phyloP scores from a whole-genome alignment of 2,888 invertebrate genomes.

The Drosophila acutilabella region DNA sequence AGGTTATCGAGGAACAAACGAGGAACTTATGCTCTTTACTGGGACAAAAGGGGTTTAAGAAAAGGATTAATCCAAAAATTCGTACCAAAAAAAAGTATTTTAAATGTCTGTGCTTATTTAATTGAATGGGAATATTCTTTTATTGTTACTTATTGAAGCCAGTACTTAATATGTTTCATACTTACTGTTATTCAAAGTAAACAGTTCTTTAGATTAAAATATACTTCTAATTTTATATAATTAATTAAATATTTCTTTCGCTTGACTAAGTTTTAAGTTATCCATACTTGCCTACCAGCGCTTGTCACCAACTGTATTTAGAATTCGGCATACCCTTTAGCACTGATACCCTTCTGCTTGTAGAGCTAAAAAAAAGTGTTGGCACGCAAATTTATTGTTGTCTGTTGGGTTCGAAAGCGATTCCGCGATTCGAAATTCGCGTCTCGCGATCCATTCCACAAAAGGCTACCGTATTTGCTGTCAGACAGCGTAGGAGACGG shows the following conservation, averaged over 20 bases:
- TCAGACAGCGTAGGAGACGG: slow-evolving; percentile 37
- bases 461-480: slow-evolving; percentile 79
- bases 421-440: slow-evolving; percentile 27
- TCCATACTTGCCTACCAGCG: neutral
- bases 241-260: too few relatives aligned
- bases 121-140: too few relatives aligned
- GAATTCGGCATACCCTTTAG: slow-evolving; percentile 30
- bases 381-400: slow-evolving; percentile 81
- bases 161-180: too few relatives aligned
- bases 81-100: too few relatives aligned
- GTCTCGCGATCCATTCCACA: slow-evolving; percentile 55
- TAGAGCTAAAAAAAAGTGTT: slow-evolving; percentile 63
- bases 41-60: too few relatives aligned
- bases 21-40: neutral
- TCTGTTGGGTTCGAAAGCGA: slow-evolving; percentile 58
- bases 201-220: too few relatives aligned
- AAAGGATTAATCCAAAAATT: too few relatives aligned
- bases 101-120: too few relatives aligned
- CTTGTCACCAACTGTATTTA: neutral
- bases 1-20: neutral
- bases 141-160: too few relatives aligned
- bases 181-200: too few relatives aligned
- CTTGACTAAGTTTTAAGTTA: too few relatives aligned
- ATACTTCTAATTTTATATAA: too few relatives aligned
- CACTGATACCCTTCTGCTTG: neutral